Percentiles rank a stretch among this genome's conserved stretches.
Evolutionary conservation across 2,888 invertebrate species (phyloP).

Genomic region (Diplolepis rosae): DNA sequence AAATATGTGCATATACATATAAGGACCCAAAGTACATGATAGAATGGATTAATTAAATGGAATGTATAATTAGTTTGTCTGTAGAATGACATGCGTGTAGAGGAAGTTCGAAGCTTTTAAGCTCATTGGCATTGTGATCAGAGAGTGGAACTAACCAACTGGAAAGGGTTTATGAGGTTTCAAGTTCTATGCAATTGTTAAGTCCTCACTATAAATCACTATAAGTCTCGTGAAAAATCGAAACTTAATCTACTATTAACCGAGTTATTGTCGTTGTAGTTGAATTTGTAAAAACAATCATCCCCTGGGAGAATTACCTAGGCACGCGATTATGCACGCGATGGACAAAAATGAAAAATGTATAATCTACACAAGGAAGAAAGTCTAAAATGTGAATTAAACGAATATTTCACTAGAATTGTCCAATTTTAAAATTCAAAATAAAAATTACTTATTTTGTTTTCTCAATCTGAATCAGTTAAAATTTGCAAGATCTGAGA

Average conservation of each 20-base stretch:
- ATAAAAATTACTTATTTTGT: too few relatives aligned
- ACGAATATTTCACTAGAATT: too few relatives aligned
- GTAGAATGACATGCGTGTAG: not conserved
- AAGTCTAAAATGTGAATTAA: too few relatives aligned
- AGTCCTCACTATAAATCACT: not conserved
- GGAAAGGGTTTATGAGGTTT: not conserved
- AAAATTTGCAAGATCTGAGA: too few relatives aligned
- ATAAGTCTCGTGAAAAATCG: slow-evolving; percentile 18
- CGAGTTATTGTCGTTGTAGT: slow-evolving; percentile 13
- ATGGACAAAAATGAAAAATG: too few relatives aligned
- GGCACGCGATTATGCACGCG: not conserved
- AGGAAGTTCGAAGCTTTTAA: not conserved
- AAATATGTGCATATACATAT: too few relatives aligned
- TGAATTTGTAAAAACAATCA: slow-evolving; percentile 11
- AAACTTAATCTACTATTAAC: slow-evolving; percentile 9
- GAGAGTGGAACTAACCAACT: not conserved
- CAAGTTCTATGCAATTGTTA: slow-evolving; percentile 1
- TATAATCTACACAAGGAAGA: not conserved
- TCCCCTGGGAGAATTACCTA: not conserved
- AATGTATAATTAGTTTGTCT: not conserved
- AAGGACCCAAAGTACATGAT: not conserved
- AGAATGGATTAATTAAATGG: not conserved
- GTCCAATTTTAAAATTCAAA: too few relatives aligned
- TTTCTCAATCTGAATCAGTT: too few relatives aligned
- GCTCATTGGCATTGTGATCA: not conserved